A percentile compares a stretch with the other conserved stretches of the same genome.
phyloP scores from a whole-genome alignment of 2,888 invertebrate species.

The Calliopum simillimum region DNA sequence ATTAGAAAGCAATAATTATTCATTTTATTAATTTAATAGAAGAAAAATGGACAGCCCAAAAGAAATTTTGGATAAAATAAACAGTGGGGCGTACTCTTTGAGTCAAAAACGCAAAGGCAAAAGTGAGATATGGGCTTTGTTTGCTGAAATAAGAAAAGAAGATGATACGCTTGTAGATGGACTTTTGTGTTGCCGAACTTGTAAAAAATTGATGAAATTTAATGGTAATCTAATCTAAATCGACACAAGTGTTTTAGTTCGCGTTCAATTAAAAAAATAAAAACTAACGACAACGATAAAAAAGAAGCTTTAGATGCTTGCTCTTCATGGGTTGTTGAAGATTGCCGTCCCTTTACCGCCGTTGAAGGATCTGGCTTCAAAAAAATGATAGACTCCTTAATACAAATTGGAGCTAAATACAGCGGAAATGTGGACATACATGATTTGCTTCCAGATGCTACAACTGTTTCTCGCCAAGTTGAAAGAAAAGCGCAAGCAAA shows the following conservation, averaged over 20 bases:
- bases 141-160: not conserved
- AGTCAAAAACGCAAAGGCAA: not conserved
- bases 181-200: conserved; percentile 20
- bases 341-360: conserved; percentile 31
- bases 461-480: conserved; percentile 38
- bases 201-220: conserved; percentile 24
- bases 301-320: conserved; percentile 4
- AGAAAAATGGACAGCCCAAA: conserved; percentile 18
- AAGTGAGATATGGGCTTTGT: not conserved
- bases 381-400: conserved; percentile 39
- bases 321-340: conserved; percentile 29
- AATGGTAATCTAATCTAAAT: conserved; percentile 21
- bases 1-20: too few relatives aligned
- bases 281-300: conserved; percentile 23
- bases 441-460: conserved; percentile 39
- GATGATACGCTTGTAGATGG: not conserved
- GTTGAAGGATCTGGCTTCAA: conserved; percentile 15
- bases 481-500: conserved; percentile 38
- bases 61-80: conserved; percentile 21
- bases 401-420: conserved; percentile 44
- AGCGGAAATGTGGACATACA: conserved; percentile 40
- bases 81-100: conserved; percentile 30
- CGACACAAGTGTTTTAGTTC: conserved; percentile 28
- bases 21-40: conserved; percentile 4
- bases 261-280: not conserved